Conservation (phyloP, 1,140 invertebrate genomes). For the Plectrocnemia conspersa region DNA sequence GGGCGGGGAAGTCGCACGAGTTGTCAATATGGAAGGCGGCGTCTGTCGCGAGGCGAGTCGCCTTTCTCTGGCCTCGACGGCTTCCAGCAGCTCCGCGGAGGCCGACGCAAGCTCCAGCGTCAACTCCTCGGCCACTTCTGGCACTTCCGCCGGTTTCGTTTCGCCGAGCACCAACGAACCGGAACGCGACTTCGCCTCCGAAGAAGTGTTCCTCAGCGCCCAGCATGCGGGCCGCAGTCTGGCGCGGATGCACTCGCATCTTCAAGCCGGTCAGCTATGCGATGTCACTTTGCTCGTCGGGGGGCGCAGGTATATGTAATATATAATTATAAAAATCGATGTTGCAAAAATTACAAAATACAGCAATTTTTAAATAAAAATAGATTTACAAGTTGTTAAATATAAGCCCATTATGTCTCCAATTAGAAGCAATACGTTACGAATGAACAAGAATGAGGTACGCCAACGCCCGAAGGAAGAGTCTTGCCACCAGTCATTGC, state of each 20-base stretch:
- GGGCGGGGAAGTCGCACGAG: no score
- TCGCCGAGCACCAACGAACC: constrained; percentile 40
- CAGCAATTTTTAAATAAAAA: not conserved
- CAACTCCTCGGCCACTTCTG: constrained; percentile 53
- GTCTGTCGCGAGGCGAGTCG: constrained; percentile 5
- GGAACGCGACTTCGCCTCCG: no score
- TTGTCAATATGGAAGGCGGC: not conserved
- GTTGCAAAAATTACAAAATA: no score
- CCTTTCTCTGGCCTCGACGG: constrained; percentile 6
- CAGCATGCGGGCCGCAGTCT: constrained; percentile 78
- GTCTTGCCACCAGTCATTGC: no score
- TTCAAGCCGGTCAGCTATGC: constrained; percentile 72
- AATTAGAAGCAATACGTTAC: not conserved
- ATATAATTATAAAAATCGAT: no score
- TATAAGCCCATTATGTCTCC: not conserved
- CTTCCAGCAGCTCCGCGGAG: constrained; percentile 46
- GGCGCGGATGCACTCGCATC: constrained; percentile 74
- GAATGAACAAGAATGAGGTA: not conserved
- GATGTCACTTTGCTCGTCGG: constrained; percentile 75
- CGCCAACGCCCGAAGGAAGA: not conserved
- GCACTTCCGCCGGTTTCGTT: constrained; percentile 38
- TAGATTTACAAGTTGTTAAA: not conserved
- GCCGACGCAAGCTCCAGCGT: constrained; percentile 54
- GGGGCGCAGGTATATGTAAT: constrained; percentile 60
- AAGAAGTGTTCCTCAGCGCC: constrained; percentile 73